phyloP scores from a whole-genome alignment of 2,113 vertebrate genomes.

The Hyperoodon ampullatus region DNA sequence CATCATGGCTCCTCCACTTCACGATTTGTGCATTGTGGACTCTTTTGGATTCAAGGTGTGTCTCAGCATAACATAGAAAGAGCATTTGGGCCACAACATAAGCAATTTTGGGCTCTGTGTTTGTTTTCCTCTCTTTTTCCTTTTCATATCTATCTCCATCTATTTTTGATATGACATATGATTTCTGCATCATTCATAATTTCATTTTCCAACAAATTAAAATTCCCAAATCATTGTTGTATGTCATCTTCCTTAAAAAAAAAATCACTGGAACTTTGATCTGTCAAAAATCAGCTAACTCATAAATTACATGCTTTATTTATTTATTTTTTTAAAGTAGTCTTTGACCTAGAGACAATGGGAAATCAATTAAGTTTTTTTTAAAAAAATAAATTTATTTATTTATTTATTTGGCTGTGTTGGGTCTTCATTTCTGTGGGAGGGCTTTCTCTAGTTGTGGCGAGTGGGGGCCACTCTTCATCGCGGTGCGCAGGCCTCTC shows the following conservation, averaged over 20 bases:
- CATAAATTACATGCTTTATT: not conserved
- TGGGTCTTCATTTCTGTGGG: too few species aligned
- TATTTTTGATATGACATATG: not conserved
- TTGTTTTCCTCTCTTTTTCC: not conserved
- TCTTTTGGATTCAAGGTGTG: not conserved
- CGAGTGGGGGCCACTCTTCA: too few species aligned
- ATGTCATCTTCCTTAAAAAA: conserved; percentile 18
- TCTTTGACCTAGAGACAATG: not conserved
- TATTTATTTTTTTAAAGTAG: not conserved
- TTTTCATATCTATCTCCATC: not conserved
- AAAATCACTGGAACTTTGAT: not conserved
- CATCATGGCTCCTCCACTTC: accelerated
- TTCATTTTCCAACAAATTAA: not conserved
- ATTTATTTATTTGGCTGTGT: too few species aligned
- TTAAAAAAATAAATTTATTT: too few species aligned
- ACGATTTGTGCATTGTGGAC: accelerated
- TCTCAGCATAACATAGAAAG: not conserved
- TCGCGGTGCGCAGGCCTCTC: too few species aligned
- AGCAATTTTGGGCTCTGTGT: not conserved
- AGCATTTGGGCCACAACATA: not conserved
- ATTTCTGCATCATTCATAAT: not conserved
- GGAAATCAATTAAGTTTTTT: not conserved
- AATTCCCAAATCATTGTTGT: not conserved
- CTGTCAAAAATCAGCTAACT: not conserved
- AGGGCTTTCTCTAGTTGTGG: too few species aligned